Percentiles rank a stretch among this genome's conserved stretches.
These are phyloP conservation scores for Pangasius sanitwongsei DNA, from an alignment of 2,797 vertebrate species.

Conservation along the genomic window DNA sequence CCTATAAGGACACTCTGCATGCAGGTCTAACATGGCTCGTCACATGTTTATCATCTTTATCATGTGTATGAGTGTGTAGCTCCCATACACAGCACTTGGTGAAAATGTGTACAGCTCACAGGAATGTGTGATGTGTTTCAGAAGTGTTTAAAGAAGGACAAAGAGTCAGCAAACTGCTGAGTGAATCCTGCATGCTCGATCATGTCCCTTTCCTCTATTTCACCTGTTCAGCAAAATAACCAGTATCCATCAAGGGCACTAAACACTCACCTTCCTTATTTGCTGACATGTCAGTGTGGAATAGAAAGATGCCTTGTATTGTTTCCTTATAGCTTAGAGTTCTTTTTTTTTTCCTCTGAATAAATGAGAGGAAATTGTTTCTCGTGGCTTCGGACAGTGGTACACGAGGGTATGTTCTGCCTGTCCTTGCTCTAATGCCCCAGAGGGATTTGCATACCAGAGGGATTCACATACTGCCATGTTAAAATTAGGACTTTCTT, in stretches of 20 bases:
- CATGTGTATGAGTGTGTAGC: background rate
- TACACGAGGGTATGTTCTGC: background rate
- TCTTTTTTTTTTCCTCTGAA: background rate
- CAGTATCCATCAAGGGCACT: background rate
- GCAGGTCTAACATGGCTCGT: too few species aligned
- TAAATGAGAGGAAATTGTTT: background rate
- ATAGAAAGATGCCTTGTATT: background rate
- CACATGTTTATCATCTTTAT: too few species aligned
- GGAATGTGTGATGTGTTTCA: too few species aligned
- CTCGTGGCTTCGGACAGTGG: background rate
- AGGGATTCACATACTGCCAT: background rate
- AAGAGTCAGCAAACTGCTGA: constrained; percentile 13
- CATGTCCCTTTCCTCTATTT: background rate
- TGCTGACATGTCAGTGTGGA: background rate
- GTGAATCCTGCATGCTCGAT: background rate
- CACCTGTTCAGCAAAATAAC: background rate
- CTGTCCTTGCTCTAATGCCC: background rate
- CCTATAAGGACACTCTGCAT: background rate
- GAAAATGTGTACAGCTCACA: background rate
- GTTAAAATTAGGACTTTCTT: constrained; percentile 21
- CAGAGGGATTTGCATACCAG: background rate
- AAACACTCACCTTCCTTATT: background rate
- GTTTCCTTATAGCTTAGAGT: background rate
- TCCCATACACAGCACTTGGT: background rate
- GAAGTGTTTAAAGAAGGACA: background rate